Evolutionary conservation across 2,888 invertebrate genomes (phyloP).

Genomic region (Cerastoderma edule): DNA sequence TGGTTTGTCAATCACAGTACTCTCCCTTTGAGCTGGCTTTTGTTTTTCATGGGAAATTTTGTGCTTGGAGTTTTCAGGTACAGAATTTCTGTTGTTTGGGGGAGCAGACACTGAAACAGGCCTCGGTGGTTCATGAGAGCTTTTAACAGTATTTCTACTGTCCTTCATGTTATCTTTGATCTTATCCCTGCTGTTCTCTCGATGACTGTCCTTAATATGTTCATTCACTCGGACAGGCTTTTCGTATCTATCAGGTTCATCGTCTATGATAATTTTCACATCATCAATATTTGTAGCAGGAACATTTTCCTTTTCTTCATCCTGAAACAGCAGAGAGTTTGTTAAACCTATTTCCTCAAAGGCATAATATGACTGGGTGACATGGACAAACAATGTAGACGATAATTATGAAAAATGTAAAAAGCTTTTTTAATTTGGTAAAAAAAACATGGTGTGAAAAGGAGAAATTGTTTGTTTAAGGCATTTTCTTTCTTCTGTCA

Average conservation of each 20-base stretch:
- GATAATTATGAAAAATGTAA: too few relatives aligned
- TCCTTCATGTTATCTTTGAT: conserved; percentile 17
- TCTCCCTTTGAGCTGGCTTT: conserved; percentile 27
- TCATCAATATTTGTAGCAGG: conserved; percentile 80
- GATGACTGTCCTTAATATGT: neutral
- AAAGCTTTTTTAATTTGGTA: too few relatives aligned
- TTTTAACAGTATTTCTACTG: conserved; percentile 11
- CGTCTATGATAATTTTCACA: conserved; percentile 79
- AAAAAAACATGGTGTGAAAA: too few relatives aligned
- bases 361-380: too few relatives aligned
- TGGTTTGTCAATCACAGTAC: conserved; percentile 28
- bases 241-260: conserved; percentile 84
- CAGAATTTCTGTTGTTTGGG: conserved; percentile 4
- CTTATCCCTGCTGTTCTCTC: too few relatives aligned
- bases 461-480: too few relatives aligned
- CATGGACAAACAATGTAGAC: too few relatives aligned
- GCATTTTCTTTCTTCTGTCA: too few relatives aligned
- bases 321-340: conserved; percentile 40
- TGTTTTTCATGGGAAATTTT: conserved; percentile 3
- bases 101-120: neutral
- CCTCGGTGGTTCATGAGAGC: neutral
- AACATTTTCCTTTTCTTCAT: conserved; percentile 73
- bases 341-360: too few relatives aligned
- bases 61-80: neutral
- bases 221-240: conserved; percentile 8